Conservation (phyloP, 1,140 invertebrate species). For the Drosophila willistoni region DNA sequence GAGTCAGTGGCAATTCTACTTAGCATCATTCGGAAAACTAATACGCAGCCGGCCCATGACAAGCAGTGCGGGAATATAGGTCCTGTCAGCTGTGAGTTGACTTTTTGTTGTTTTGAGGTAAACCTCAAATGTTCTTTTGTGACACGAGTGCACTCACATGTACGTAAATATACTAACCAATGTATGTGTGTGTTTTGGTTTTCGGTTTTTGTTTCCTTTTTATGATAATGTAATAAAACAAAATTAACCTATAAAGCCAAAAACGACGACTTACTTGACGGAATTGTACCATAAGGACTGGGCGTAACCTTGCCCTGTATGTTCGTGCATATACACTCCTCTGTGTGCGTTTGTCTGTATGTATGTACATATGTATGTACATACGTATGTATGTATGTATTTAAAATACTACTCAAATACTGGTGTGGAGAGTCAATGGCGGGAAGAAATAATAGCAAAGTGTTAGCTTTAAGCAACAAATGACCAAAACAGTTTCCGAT, state of each 20-base stretch:
- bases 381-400: too few species aligned
- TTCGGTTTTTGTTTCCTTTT: conserved; percentile 59
- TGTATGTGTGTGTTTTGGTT: conserved; percentile 42
- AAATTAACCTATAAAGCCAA: conserved; percentile 81
- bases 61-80: conserved; percentile 52
- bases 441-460: conserved; percentile 47
- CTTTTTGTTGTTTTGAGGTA: conserved; percentile 53
- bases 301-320: conserved; percentile 66
- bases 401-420: conserved; percentile 35
- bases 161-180: neutral
- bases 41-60: conserved; percentile 49
- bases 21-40: conserved; percentile 38
- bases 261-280: conserved; percentile 76
- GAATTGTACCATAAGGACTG: conserved; percentile 77
- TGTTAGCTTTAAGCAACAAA: conserved; percentile 71
- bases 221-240: conserved; percentile 82
- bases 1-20: conserved; percentile 25
- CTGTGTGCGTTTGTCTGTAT: neutral
- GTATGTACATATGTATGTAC: too few species aligned
- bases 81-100: conserved; percentile 32
- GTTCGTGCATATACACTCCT: neutral
- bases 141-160: conserved; percentile 31
- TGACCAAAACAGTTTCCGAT: conserved; percentile 62
- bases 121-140: conserved; percentile 58
- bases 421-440: conserved; percentile 11